Evolutionary conservation across 2,797 vertebrate genomes (phyloP).

Genomic region (Scleropages formosus): DNA sequence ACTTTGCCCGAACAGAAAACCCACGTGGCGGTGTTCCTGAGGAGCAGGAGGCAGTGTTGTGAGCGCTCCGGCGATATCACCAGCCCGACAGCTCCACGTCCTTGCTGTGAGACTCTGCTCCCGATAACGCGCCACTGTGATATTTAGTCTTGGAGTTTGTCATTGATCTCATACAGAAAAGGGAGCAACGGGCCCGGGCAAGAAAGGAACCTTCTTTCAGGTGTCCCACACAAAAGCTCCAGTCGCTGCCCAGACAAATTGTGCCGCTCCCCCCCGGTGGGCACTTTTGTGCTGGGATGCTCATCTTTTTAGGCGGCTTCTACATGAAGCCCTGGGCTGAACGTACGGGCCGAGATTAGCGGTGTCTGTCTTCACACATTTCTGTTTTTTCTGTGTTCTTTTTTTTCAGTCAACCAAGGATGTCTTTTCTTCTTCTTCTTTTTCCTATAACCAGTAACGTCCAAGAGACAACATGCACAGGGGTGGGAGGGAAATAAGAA

Average conservation of each 20-base stretch:
- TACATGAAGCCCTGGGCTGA: conserved; percentile 1
- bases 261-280: background rate
- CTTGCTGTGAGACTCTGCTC: background rate
- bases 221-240: conserved; percentile 17
- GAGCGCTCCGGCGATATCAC: background rate
- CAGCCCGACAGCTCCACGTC: background rate
- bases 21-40: background rate
- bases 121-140: conserved; percentile 1
- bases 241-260: background rate
- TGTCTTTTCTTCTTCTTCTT: conserved; percentile 8
- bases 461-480: conserved; percentile 15
- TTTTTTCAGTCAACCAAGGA: conserved; percentile 4
- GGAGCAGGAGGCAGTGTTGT: no score
- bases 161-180: background rate
- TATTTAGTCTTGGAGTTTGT: background rate
- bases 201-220: background rate
- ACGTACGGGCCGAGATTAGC: conserved; percentile 14
- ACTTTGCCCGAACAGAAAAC: background rate
- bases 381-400: background rate
- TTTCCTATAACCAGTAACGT: background rate
- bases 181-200: background rate
- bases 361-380: conserved; percentile 1
- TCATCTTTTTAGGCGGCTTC: conserved; percentile 7
- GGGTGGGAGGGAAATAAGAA: conserved; percentile 1
- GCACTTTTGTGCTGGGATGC: conserved; percentile 5